A percentile compares a stretch with the other conserved stretches of the same genome.
phyloP scores from a whole-genome alignment of 2,113 vertebrate genomes.

The Illadopsis cleaveri region DNA sequence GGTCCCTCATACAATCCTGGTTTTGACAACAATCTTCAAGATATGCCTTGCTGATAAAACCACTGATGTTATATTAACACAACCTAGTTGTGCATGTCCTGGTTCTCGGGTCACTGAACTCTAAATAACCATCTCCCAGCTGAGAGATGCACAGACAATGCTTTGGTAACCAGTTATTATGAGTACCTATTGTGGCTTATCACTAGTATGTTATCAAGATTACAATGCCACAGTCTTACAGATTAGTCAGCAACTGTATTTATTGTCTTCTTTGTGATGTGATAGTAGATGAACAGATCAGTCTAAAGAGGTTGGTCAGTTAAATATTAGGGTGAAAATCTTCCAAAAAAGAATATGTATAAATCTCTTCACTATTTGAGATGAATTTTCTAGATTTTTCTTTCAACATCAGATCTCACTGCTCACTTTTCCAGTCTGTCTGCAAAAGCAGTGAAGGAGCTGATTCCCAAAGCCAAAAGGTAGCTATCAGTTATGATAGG shows the following conservation, averaged over 20 bases:
- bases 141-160: background rate
- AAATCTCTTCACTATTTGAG: background rate
- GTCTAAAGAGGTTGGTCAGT: background rate
- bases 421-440: background rate
- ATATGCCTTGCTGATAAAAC: background rate
- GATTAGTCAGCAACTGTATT: background rate
- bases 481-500: rapidly evolving
- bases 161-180: background rate
- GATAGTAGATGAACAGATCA: background rate
- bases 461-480: background rate
- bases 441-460: background rate
- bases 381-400: background rate
- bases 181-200: background rate
- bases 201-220: background rate
- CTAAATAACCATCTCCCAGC: background rate
- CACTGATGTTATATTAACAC: background rate
- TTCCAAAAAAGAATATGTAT: background rate
- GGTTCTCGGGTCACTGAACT: background rate
- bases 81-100: background rate
- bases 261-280: background rate
- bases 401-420: background rate
- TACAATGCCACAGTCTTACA: background rate
- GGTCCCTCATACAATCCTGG: background rate
- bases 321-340: background rate
- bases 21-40: background rate